Evolutionary conservation across 1,140 invertebrate species (phyloP), one percentile per base, ranked within the genome.

Genomic region (Magallana gigas): DNA sequence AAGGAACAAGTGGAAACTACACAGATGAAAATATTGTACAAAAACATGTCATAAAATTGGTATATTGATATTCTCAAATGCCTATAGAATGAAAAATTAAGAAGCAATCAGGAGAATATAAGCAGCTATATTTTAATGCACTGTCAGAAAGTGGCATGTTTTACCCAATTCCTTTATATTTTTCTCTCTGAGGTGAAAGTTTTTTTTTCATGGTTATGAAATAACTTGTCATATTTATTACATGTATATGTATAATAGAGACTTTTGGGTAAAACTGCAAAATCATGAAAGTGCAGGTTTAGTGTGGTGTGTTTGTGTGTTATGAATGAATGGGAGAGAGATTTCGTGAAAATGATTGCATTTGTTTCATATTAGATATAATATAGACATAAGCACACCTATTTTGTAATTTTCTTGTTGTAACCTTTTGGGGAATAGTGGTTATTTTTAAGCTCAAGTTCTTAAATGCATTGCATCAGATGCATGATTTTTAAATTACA

Each of bases 131-230:
- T 71, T 71, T 71, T 71, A 8, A 71, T 18, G 8, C 68, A 71
- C 23, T 71, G 68, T 23, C 23, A 36, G 23, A 71, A 71, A 23
- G 0, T 11, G 36, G 36, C 84, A 36, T 23, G 60, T 85, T 60
- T 29, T 80, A 85, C 80, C 8, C 81, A 58, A 81, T 85, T 14
- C 62, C 83, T 29, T 71, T 29, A 36, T 71, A 36, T 71, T 71
- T 29, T 18, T 71, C 36, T 71, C 8, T 71, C 36, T 29, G 68
- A 71, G 68, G 68, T 71, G 88, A 89, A 56, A 89, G 81, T 29
- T 57, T 60, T 29, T 64, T 57, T n/a, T 80, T 83, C 9, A 85
- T 84, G 76, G 12, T 60, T 81, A 57, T 85, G 64, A 29, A 62
- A 81, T 16, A 89, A 29, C 81, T 86, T 68, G 23, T 58, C 57